Percentiles rank a stretch among this genome's conserved stretches.
Conservation (phyloP, 2,113 vertebrate genomes). For the Meles meles region DNA sequence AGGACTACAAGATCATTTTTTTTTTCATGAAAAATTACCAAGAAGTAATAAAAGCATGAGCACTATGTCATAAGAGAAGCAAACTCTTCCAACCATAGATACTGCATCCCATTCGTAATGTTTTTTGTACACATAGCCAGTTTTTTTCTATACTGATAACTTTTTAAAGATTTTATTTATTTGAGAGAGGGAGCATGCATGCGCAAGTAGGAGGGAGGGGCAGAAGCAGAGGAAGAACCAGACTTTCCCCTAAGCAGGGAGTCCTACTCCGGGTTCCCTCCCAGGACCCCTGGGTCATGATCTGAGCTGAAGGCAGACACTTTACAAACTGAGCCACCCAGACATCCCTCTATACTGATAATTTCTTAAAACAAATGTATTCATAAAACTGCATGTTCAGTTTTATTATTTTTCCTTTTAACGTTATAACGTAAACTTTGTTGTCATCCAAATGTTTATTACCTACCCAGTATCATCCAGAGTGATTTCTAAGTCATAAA, state of each 20-base stretch:
- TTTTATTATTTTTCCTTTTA: neutral
- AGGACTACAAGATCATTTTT: neutral
- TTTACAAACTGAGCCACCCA: neutral
- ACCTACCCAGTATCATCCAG: neutral
- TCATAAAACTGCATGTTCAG: neutral
- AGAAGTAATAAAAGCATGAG: slow-evolving; percentile 15
- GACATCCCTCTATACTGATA: neutral
- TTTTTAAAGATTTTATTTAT: neutral
- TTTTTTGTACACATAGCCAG: neutral
- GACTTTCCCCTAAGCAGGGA: neutral
- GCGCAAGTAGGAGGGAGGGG: neutral
- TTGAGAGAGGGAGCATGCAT: neutral
- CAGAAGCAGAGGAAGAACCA: neutral
- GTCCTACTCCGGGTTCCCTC: neutral
- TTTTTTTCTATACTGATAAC: neutral
- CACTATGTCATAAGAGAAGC: neutral
- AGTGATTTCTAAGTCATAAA: neutral
- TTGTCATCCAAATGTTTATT: slow-evolving; percentile 34
- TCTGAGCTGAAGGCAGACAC: neutral
- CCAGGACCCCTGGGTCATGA: neutral
- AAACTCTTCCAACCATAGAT: neutral
- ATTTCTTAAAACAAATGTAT: slow-evolving; percentile 17
- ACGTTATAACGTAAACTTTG: neutral
- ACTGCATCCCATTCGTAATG: neutral
- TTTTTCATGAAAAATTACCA: slow-evolving; percentile 35